Base-by-base conservation (phyloP, 2,888 invertebrate species). In the Drosophila pseudotakahashii region DNA sequence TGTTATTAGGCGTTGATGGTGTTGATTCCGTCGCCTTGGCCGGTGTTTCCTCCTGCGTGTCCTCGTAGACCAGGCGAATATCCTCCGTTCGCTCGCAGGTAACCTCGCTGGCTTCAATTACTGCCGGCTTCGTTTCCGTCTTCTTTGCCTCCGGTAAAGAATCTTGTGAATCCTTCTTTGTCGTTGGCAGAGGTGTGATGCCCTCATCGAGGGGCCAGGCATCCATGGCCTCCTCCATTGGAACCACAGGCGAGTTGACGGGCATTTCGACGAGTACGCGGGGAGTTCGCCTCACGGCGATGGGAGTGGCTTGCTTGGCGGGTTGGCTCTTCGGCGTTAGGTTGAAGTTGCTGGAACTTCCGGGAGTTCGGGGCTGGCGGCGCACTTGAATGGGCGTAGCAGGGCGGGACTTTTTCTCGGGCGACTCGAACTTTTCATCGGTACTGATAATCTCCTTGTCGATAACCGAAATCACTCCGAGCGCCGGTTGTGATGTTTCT, bases 11-110 rank as follows among this genome's bases (percentile, higher is more conserved):
- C 42, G 90, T 90, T 1, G 72, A 67, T 44, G 78, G 84, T 16
- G 85, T 83, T 10, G 73, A 30, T 13, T 30, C 54, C 0, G 54
- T 13, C 34, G 44, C 30, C 37, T 73, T 77, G 0, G 19, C 19
- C 2, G 73, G 51, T 9, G 66, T 52, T 41, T 37, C 89, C 42
- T 91, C 91, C 50, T 83, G 78, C 0, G 93, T 93, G 39, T 94
- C 95, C 57, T 93, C 94, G 53, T 94, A 94, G 7, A 94, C 92
- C 36, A 95, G 89, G 76, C 94, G 93, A 26, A 95, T 94, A 78
- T 94, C 94, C 82, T 94, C 94, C 9, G 94, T 92, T 39, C 78
- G 82, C 42, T 89, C 90, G 11, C 64, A 79, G 2, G 85, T 83
- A 3, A 44, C 60, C 42, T 91, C 89, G 63, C 61, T 76, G 16